phyloP scores from a whole-genome alignment of 1,140 invertebrate genomes.

The Andrena cerasifolii region DNA sequence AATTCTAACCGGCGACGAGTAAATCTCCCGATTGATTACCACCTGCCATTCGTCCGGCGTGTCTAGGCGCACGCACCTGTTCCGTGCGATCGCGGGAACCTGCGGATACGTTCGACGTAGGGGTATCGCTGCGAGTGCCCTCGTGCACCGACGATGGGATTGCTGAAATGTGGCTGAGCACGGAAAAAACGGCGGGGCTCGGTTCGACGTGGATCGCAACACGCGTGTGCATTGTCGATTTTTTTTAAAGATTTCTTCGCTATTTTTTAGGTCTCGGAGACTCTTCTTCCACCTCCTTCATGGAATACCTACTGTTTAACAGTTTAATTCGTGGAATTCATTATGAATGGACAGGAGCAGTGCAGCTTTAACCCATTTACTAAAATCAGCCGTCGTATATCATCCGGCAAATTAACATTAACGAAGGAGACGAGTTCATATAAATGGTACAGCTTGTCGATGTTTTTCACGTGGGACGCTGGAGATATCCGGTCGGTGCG shows the following conservation, averaged over 20 bases:
- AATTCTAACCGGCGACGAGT: conserved; percentile 16
- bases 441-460: conserved; percentile 39
- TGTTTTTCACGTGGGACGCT: conserved; percentile 55
- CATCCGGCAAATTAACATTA: background rate
- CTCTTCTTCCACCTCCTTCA: too few species aligned
- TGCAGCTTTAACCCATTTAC: background rate
- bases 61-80: conserved; percentile 20
- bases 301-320: too few species aligned
- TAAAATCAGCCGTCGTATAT: background rate
- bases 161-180: conserved; percentile 2
- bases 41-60: conserved; percentile 8
- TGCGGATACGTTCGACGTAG: background rate
- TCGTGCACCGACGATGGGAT: background rate
- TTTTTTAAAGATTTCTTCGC: background rate
- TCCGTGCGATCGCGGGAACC: background rate
- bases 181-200: background rate
- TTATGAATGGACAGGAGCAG: too few species aligned
- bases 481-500: conserved; percentile 38
- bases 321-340: too few species aligned
- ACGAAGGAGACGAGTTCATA: background rate
- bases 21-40: conserved; percentile 38
- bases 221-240: background rate
- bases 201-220: background rate
- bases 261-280: too few species aligned
- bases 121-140: background rate